Base-by-base conservation (phyloP, 1,140 invertebrate genomes). In the Amphibalanus amphitrite region DNA sequence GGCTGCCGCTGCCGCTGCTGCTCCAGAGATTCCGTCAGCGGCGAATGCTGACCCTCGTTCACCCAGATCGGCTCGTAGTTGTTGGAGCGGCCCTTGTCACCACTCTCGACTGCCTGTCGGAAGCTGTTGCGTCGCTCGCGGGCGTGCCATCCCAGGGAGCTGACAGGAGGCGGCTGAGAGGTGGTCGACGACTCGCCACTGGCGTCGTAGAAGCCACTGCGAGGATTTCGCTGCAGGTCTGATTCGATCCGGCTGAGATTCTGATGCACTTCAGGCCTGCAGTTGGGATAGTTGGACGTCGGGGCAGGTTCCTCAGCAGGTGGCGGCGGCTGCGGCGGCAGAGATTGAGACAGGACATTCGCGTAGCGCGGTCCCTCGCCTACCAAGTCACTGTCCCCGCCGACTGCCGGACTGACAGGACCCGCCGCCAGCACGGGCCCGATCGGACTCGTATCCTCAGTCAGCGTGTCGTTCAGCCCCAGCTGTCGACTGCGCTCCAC, bases 91-190 rank as follows among this genome's bases (percentile, higher is more conserved):
- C 65, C 26, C 65, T n/a, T n/a, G n/a, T 28, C 26, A 3, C 28
- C 65, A 3, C 65, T 10, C n/a, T 75, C 76, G 23, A 82, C 77
- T 15, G 81, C 81, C 74, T 81, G 79, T 29, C 80, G 74, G 75
- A 81, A 82, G 75, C 81, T 82, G 72, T 81, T 80, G 59, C 81
- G 72, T 69, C 81, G 72, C 71, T 82, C 80, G 25, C 80, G 76
- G 28, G 78, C 74, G 8, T 79, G 77, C 26, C 79, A 68, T 0
- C 78, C 78, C 67, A 75, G 77, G 6, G 47, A 59, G 17, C 47
- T 23, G 47, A 20, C 10, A n/a, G 23, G 0, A n/a, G 28, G 20
- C 65, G 26, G 23, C n/a, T 10, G n/a, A 3, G 23, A 15, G n/a
- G 65, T 28, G 10, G n/a, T 28, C 26, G 65, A 8, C 65, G 65